phyloP scores from a whole-genome alignment of 2,888 invertebrate species.

The Amphipoea lucens region DNA sequence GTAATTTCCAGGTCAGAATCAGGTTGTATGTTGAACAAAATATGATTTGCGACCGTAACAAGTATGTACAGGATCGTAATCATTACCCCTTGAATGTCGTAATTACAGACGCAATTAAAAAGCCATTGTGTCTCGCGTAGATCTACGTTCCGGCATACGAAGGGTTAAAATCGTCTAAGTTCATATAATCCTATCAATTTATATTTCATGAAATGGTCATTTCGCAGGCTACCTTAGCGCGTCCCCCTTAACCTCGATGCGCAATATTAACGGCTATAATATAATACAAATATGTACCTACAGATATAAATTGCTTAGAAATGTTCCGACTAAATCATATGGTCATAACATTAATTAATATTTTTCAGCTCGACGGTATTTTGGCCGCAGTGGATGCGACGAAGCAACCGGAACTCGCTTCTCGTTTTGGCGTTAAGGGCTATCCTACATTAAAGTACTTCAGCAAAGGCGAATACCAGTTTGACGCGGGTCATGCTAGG shows the following conservation, averaged over 20 bases:
- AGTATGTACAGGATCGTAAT: no score
- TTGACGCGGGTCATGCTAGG: conserved; percentile 94
- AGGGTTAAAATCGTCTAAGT: no score
- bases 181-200: no score
- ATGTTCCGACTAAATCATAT: not conserved
- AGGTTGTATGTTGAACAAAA: not conserved
- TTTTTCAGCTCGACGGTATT: conserved; percentile 92
- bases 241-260: not conserved
- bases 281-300: not conserved
- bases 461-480: conserved; percentile 93
- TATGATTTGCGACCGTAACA: not conserved
- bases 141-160: no score
- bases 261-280: not conserved
- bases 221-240: no score
- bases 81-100: no score
- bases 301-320: not conserved
- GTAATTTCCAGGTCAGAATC: not conserved
- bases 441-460: conserved; percentile 96
- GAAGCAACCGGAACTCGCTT: conserved; percentile 92
- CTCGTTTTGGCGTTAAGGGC: conserved; percentile 93
- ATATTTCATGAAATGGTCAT: not conserved
- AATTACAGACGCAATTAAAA: no score
- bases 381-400: conserved; percentile 97
- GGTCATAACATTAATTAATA: not conserved
- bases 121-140: no score